Base-by-base conservation (phyloP, 2,888 invertebrate genomes). In the Muscina levida region DNA sequence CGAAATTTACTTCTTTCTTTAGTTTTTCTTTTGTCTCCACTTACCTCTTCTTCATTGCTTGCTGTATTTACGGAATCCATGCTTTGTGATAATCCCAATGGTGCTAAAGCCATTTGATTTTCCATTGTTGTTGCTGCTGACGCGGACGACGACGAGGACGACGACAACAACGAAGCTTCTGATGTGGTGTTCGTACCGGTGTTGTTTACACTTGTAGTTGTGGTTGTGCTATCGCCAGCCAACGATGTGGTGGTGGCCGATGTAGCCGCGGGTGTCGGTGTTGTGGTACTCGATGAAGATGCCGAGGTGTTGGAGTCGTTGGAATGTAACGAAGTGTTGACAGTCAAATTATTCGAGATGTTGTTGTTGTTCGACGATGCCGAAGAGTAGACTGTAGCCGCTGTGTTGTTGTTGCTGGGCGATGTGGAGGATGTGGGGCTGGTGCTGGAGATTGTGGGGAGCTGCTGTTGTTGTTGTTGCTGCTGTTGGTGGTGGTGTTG, bases 21-120 rank as follows among this genome's bases (percentile, higher is more conserved):
- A n/a, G n/a, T n/a, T n/a, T 31, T 31, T 31, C 31, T 31, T 31
- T 5, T 31, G 8, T 31, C 8, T 8, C 8, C 83, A 91, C 95
- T 93, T 89, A 98, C 98, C 97, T 98, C 98, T 94, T 98, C 98
- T 93, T 98, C 98, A 91, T 97, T 96, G 91, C 96, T 96, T 90
- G 95, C 95, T 87, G 97, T 97, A 92, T 97, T 97, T 91, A 98
- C 98, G 88, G 97, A 97, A 93, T 98, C 98, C 97, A 98, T 97
- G 93, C 97, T 97, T 92, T 98, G 97, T 91, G 97, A 97, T 89
- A 96, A 93, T 88, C 97, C 95, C 90, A 95, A 93, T 89, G 94
- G 93, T 85, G 94, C 93, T 85, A 94, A 92, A 85, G 94, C 93
- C 89, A 91, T 90, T 88, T 89, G 90, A 87, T 90, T 91, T 84